Conservation (phyloP, 2,797 vertebrate genomes). For the Rachycentron canadum region DNA sequence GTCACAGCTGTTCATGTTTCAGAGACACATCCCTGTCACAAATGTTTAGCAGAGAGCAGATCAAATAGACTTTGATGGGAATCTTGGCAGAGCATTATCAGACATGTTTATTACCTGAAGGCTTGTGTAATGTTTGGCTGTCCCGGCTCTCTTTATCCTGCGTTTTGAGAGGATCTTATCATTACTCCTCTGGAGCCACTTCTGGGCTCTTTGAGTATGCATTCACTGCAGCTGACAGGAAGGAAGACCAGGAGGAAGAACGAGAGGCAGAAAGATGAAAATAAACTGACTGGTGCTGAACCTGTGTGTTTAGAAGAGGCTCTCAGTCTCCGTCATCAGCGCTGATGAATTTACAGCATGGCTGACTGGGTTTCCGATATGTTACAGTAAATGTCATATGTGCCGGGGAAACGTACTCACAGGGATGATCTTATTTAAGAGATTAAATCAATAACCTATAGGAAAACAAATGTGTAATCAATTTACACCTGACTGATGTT, state of each 20-base stretch:
- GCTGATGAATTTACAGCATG: slow-evolving; percentile 36
- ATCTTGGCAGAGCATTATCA: slow-evolving; percentile 25
- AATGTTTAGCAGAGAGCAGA: slow-evolving; percentile 25
- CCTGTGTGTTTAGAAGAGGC: slow-evolving; percentile 7
- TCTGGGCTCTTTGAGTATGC: background rate
- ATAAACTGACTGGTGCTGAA: slow-evolving; percentile 4
- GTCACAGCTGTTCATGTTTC: background rate
- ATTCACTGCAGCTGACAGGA: background rate
- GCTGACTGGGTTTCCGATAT: slow-evolving; percentile 32
- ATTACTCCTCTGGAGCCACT: slow-evolving; percentile 18
- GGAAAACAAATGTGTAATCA: slow-evolving; percentile 43
- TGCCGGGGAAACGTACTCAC: background rate
- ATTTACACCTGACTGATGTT: slow-evolving; percentile 36
- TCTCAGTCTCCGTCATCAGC: slow-evolving; percentile 6
- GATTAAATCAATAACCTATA: slow-evolving; percentile 37
- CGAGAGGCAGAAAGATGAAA: background rate
- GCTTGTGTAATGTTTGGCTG: slow-evolving; percentile 18
- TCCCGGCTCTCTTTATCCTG: slow-evolving; percentile 7
- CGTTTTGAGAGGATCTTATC: slow-evolving; percentile 5
- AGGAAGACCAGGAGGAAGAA: background rate
- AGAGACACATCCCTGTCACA: slow-evolving; percentile 2
- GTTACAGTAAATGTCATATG: slow-evolving; percentile 26
- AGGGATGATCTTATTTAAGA: slow-evolving; percentile 37
- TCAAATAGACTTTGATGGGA: slow-evolving; percentile 15
- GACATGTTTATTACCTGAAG: slow-evolving; percentile 38